Percentiles rank a stretch among this genome's conserved stretches.
Evolutionary conservation across 1,140 invertebrate genomes (phyloP).

Genomic region (Drosophila trapezifrons): DNA sequence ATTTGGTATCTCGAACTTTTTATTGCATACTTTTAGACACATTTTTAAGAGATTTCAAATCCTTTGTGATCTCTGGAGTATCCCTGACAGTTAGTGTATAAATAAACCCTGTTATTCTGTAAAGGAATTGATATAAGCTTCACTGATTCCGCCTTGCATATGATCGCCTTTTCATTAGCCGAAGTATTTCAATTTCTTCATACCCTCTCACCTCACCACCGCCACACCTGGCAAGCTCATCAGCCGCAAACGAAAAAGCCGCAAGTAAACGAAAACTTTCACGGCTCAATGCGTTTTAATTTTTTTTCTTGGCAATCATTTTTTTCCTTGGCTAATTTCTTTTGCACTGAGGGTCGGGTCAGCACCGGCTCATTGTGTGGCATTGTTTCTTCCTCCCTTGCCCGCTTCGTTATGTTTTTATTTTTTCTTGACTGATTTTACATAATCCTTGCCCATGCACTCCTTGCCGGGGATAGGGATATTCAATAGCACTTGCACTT

Average conservation of each 20-base stretch:
- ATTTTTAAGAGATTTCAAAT: too few relatives aligned
- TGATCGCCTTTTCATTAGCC: slow-evolving; percentile 37
- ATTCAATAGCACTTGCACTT: slow-evolving; percentile 60
- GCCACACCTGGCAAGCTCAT: slow-evolving; percentile 22
- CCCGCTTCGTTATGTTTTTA: slow-evolving; percentile 37
- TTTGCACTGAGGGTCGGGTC: slow-evolving; percentile 27
- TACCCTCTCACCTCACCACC: slow-evolving; percentile 3
- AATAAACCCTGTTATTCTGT: not conserved
- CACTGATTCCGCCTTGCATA: not conserved
- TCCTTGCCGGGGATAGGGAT: slow-evolving; percentile 30
- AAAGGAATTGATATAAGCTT: not conserved
- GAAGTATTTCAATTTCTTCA: slow-evolving; percentile 7
- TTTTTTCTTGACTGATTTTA: slow-evolving; percentile 66
- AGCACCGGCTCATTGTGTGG: slow-evolving; percentile 28
- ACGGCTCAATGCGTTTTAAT: slow-evolving; percentile 77
- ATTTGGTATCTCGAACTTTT: too few relatives aligned
- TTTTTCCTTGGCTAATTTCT: slow-evolving; percentile 51
- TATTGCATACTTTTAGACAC: too few relatives aligned
- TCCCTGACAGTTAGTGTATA: too few relatives aligned
- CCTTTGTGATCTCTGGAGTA: too few relatives aligned
- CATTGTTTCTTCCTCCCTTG: slow-evolving; percentile 14
- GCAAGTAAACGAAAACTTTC: slow-evolving; percentile 77
- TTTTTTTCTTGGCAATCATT: slow-evolving; percentile 64
- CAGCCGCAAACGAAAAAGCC: slow-evolving; percentile 67
- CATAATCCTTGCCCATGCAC: slow-evolving; percentile 42